Percentiles rank a stretch among this genome's conserved stretches.
These are phyloP conservation scores for Bathynomus jamesi DNA, from an alignment of 1,140 invertebrate species.

Conservation along the genomic window DNA sequence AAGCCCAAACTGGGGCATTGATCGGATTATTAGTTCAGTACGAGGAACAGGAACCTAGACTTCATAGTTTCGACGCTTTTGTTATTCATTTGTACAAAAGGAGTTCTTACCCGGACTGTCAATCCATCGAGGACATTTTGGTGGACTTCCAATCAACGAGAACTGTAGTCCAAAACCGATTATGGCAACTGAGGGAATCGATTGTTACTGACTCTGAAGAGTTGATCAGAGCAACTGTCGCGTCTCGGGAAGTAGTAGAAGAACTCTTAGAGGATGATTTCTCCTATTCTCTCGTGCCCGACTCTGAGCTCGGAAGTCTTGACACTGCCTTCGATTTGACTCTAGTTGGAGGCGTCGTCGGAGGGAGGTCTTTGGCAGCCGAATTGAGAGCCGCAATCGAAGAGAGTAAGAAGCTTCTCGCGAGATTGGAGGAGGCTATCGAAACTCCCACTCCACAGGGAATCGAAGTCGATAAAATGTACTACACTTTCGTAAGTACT, in stretches of 20 bases:
- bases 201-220: background rate
- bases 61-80: conserved; percentile 25
- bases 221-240: conserved; percentile 6
- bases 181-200: conserved; percentile 14
- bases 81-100: conserved; percentile 27
- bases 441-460: conserved; percentile 47
- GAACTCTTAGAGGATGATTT: conserved; percentile 12
- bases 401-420: conserved; percentile 33
- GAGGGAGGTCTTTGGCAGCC: conserved; percentile 26
- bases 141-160: conserved; percentile 19
- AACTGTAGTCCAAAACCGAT: conserved; percentile 14
- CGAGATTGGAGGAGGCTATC: conserved; percentile 30
- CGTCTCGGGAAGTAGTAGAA: conserved; percentile 6
- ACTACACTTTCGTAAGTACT: conserved; percentile 50
- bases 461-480: conserved; percentile 48
- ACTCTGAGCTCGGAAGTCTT: conserved; percentile 20
- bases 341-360: conserved; percentile 29
- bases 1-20: no score
- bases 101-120: conserved; percentile 25
- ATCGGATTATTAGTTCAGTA: no score
- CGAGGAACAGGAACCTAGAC: conserved; percentile 19
- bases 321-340: conserved; percentile 24
- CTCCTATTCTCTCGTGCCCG: conserved; percentile 21
- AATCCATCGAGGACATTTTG: conserved; percentile 22
- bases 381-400: conserved; percentile 36